phyloP scores from a whole-genome alignment of 2,888 invertebrate genomes.

The Callosobruchus maculatus region DNA sequence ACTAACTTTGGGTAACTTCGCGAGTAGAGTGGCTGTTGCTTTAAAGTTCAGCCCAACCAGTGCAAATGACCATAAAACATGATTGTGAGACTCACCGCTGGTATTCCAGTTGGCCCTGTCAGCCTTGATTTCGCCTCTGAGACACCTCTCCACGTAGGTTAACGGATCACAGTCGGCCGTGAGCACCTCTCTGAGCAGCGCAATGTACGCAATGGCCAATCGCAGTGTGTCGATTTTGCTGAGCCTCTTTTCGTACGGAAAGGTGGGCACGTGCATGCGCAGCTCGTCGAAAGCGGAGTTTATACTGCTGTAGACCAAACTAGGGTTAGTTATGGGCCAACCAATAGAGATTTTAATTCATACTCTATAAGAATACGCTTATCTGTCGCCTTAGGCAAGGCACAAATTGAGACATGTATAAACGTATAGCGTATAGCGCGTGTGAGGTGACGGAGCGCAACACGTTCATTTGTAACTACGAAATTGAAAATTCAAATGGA shows the following conservation, averaged over 20 bases:
- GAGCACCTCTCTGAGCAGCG: slow-evolving; percentile 83
- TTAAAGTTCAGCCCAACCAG: too few species aligned
- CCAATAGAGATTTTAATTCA: too few species aligned
- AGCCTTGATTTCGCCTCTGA: slow-evolving; percentile 85
- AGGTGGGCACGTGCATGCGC: slow-evolving; percentile 95
- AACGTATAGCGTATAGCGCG: too few species aligned
- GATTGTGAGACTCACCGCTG: slow-evolving; percentile 66
- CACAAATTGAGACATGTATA: too few species aligned
- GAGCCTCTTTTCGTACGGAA: slow-evolving; percentile 96
- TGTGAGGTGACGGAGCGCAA: too few species aligned
- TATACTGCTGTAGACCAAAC: slow-evolving; percentile 76
- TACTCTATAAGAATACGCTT: too few species aligned
- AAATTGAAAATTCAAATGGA: too few species aligned
- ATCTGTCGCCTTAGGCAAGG: too few species aligned
- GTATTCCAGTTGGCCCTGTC: slow-evolving; percentile 94
- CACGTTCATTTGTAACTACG: too few species aligned
- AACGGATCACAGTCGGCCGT: slow-evolving; percentile 87
- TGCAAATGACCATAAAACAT: too few species aligned
- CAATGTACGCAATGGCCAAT: slow-evolving; percentile 96
- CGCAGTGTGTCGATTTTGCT: slow-evolving; percentile 98
- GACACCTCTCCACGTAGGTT: slow-evolving; percentile 89
- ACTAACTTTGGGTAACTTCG: too few species aligned
- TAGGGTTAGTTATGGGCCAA: slow-evolving; percentile 5
- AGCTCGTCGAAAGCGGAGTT: slow-evolving; percentile 99
- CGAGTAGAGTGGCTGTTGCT: too few species aligned